phyloP scores from a whole-genome alignment of 2,113 vertebrate species.

The Phodopus roborovskii region DNA sequence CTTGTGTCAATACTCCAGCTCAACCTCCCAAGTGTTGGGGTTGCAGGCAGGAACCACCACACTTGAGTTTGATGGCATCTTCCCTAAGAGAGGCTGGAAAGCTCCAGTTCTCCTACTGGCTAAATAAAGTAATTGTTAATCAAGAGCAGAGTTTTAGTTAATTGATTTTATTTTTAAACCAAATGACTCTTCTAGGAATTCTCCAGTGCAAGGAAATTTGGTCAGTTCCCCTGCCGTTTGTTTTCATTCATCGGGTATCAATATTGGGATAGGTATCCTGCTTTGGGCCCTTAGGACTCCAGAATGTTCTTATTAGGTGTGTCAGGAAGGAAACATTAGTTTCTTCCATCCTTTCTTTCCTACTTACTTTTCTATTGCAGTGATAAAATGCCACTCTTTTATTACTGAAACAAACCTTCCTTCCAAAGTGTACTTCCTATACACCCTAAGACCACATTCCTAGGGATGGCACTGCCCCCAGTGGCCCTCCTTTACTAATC shows the following conservation, averaged over 20 bases:
- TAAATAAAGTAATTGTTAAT: constrained; percentile 38
- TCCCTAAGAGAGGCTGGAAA: constrained; percentile 36
- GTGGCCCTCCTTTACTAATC: not conserved
- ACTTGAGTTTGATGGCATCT: not conserved
- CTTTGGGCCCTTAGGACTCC: not conserved
- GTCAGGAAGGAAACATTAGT: not conserved
- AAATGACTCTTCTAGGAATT: constrained; percentile 23
- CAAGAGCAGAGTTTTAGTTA: constrained; percentile 1
- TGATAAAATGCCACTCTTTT: not conserved
- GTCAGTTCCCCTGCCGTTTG: not conserved
- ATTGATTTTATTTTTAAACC: constrained; percentile 63
- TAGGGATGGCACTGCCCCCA: not conserved
- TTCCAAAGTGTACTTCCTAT: not conserved
- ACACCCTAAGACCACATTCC: not conserved
- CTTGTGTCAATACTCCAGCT: not conserved
- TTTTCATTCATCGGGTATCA: constrained; percentile 61
- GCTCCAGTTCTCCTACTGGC: not conserved
- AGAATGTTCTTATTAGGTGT: not conserved
- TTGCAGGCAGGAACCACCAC: not conserved
- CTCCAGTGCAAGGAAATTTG: not conserved
- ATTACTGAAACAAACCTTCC: not conserved
- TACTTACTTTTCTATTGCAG: not conserved
- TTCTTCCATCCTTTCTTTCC: not conserved
- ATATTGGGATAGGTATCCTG: not conserved
- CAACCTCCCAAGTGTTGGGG: not conserved